Evolutionary conservation across 1,140 invertebrate genomes (phyloP), one percentile per base, ranked within the genome.

Genomic region (Drosophila melanica): DNA sequence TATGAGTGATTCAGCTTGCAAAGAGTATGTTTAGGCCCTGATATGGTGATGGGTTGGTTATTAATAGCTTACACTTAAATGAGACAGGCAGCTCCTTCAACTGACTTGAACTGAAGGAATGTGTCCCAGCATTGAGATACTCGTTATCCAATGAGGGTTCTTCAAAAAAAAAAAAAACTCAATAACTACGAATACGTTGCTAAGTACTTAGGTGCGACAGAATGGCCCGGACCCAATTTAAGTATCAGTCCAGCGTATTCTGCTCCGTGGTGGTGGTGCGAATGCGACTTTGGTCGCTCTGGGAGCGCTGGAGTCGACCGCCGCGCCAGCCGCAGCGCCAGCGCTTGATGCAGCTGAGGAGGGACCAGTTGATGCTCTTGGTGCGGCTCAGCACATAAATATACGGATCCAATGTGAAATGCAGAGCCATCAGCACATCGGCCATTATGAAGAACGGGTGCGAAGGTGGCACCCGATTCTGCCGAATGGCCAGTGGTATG

Each of bases 351-450:
- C 90, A 92, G 16, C 77, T 57, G 23, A 90, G 37, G 42, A 91
- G 53, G 9, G 79, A 89, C 81, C 82, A 86, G 23, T 86, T 85
- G 37, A 90, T 81, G 47, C 79, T 72, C 73, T 93, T 92, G 57
- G 93, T 93, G 53, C 95, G 93, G 74, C 96, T 93, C 14, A 97
- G 91, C 12, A 97, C 96, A 90, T 97, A 97, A 48, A 97, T 94
- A 69, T 96, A 96, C 1, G 97, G 97, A 92, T 97, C 95, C 45
- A 97, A 92, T 14, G 95, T 95, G 84, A 97, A 97, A 89, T 97
- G 96, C 23, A 97, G 80, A n/a, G 96, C 94, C 91, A 97, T 95
- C 44, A 97, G 92, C 7, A 96, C 92, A 87, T 97, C 96, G 2
- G 96, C 95, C 4, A 95, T 89, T 1, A 85, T 20, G 18, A 92